Evolutionary conservation across 1,140 invertebrate genomes (phyloP), one percentile per base, ranked within the genome.

Genomic region (Drosophila micromelanica): DNA sequence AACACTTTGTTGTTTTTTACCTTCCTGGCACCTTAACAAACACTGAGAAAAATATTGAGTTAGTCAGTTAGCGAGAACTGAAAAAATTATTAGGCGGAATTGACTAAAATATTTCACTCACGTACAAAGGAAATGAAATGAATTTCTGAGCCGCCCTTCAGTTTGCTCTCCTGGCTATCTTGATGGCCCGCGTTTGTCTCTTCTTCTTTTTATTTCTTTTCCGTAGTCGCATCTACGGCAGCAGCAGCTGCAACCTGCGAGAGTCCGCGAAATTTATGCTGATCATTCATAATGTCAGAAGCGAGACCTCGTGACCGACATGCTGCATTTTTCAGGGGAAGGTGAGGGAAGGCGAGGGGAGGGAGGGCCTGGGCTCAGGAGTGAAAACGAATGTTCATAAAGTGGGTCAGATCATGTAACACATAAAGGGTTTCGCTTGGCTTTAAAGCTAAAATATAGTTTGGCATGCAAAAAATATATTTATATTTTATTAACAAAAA

Each of bases 241-340:
- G 72, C 56, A 62, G 74, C 67, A 76, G 74, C 64, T 78, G 75
- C 75, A 89, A 42, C 57, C 79, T 67, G 80, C 48, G 63, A 68
- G 74, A 69, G 74, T 77, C 52, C 84, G 76, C 84, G 79, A 87
- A 87, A 87, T 87, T 87, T 87, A 87, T 87, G 84, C 84, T 89
- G 84, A 87, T 87, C 84, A 89, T 87, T 87, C 84, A 87, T 87
- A 87, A 87, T 89, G 84, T 84, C 84, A 87, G 81, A 82, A 67
- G 77, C 78, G 78, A 77, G 11, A 15, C n/a, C 32, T 11, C 5
- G 20, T 12, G 27, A 63, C 67, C 48, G 23, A 35, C 35, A 20
- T 46, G 63, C 38, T 54, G 45, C 46, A 2, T 37, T 65, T 46
- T 37, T n/a, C n/a, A n/a, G n/a, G n/a, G n/a, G n/a, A n/a, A n/a